These are phyloP conservation scores for Cepaea hortensis DNA, from an alignment of 2,888 invertebrate genomes.

Conservation along the genomic window DNA sequence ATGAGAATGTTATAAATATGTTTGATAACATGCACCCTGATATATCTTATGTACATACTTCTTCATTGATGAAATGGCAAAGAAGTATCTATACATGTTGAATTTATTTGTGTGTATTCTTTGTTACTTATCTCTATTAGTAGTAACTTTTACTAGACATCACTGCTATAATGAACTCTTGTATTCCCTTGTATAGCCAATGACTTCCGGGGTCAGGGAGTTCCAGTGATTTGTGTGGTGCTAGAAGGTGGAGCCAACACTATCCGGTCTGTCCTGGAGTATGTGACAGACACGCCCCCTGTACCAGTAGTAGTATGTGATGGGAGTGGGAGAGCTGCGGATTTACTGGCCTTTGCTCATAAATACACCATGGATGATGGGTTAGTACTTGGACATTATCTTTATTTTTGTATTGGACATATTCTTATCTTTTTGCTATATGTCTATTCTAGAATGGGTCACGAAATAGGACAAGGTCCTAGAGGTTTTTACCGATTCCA, in stretches of 20 bases:
- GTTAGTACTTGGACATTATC: conserved; percentile 70
- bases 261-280: conserved; percentile 95
- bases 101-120: no score
- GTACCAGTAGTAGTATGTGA: conserved; percentile 99
- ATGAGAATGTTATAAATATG: no score
- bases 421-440: no score
- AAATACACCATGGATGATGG: conserved; percentile 79
- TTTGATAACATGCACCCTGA: no score
- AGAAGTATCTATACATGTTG: no score
- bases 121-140: no score
- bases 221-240: conserved; percentile 96
- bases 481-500: no score
- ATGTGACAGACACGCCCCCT: conserved; percentile 96
- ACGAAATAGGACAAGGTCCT: no score
- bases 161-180: neutral
- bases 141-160: neutral
- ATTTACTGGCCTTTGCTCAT: conserved; percentile 76
- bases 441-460: no score
- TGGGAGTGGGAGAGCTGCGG: conserved; percentile 95
- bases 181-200: conserved; percentile 62
- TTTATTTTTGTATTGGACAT: no score
- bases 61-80: no score
- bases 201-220: conserved; percentile 81
- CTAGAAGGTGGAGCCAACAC: conserved; percentile 99
- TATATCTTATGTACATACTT: no score